Percentiles rank a stretch among this genome's conserved stretches.
phyloP scores from a whole-genome alignment of 2,113 vertebrate genomes.

The Microcebus jonahi region DNA sequence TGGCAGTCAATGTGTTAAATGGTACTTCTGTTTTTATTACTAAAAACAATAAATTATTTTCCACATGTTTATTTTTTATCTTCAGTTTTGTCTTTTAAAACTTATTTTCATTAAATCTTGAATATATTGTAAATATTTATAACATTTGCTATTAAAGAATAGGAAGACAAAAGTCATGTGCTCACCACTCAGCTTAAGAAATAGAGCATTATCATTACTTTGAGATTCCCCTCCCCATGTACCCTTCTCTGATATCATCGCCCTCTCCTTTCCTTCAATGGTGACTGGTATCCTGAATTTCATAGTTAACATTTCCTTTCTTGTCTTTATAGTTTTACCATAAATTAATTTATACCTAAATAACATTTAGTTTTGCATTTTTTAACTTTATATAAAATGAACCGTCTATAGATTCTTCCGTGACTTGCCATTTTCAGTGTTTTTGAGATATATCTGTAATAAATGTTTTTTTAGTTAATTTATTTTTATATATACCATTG shows the following conservation, averaged over 20 bases:
- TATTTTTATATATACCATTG: not conserved
- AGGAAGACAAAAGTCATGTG: not conserved
- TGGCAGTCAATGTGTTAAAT: not conserved
- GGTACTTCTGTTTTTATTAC: conserved; percentile 7
- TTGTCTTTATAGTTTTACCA: not conserved
- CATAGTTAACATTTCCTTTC: not conserved
- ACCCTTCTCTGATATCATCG: not conserved
- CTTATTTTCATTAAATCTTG: not conserved
- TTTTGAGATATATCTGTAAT: not conserved
- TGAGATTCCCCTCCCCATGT: not conserved
- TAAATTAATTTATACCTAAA: not conserved
- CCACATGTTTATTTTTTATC: not conserved
- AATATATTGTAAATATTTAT: not conserved
- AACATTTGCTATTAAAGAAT: not conserved
- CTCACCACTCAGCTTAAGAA: not conserved
- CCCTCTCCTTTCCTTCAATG: not conserved
- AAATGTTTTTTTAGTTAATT: not conserved
- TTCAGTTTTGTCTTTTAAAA: not conserved
- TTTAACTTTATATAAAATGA: not conserved
- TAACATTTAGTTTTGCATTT: not conserved
- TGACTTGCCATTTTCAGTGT: not conserved
- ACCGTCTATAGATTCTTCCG: not conserved
- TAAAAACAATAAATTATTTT: not conserved
- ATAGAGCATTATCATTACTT: not conserved
- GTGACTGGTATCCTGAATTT: not conserved